A percentile compares a stretch with the other conserved stretches of the same genome.
Evolutionary conservation across 1,140 invertebrate species (phyloP).

Genomic region (Scaptomyza montana): DNA sequence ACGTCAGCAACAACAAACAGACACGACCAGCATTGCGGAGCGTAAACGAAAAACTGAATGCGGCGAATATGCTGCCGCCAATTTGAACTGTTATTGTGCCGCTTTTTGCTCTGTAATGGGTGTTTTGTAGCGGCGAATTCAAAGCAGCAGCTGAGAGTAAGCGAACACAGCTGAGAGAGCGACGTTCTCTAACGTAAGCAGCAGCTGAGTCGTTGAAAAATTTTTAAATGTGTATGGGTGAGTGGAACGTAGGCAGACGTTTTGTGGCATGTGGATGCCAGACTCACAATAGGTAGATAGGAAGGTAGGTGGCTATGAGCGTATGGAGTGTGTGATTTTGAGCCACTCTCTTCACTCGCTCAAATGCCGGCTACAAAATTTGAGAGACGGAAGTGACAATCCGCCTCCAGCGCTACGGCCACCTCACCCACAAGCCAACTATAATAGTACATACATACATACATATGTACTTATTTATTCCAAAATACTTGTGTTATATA

Average conservation of each 20-base stretch:
- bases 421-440: constrained; percentile 58
- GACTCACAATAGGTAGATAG: constrained; percentile 41
- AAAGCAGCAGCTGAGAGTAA: constrained; percentile 51
- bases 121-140: constrained; percentile 54
- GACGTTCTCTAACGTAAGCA: constrained; percentile 22
- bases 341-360: constrained; percentile 24
- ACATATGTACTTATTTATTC: constrained; percentile 5
- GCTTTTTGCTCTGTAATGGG: constrained; percentile 36
- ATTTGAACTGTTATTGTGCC: constrained; percentile 43
- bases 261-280: constrained; percentile 65
- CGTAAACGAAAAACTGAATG: constrained; percentile 58
- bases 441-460: constrained; percentile 3
- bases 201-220: constrained; percentile 38
- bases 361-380: constrained; percentile 58
- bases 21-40: constrained; percentile 60
- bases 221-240: constrained; percentile 10
- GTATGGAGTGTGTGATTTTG: constrained; percentile 23
- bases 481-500: constrained; percentile 1
- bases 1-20: constrained; percentile 60
- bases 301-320: constrained; percentile 2
- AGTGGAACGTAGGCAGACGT: constrained; percentile 54
- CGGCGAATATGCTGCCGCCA: constrained; percentile 49
- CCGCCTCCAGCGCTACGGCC: constrained; percentile 49
- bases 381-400: constrained; percentile 61
- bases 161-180: constrained; percentile 41